Conservation (phyloP, 2,113 vertebrate genomes). For the Oreotragus oreotragus region DNA sequence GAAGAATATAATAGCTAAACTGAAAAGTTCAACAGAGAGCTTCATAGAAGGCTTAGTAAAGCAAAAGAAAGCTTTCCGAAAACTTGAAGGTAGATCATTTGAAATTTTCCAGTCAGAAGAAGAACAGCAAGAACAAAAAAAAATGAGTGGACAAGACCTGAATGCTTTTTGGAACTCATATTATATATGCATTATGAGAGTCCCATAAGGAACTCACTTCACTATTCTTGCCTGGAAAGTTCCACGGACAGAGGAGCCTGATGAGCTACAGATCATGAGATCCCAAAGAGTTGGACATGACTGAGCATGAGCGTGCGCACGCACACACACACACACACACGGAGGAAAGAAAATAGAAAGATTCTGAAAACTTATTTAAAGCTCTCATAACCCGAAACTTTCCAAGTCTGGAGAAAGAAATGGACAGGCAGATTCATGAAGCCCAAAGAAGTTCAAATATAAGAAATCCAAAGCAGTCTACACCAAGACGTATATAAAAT, state of each 20-base stretch:
- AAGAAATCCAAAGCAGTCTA: not conserved
- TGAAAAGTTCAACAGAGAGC: not conserved
- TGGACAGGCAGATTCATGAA: not conserved
- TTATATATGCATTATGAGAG: not conserved
- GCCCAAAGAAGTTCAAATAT: not conserved
- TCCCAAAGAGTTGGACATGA: not conserved
- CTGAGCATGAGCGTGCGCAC: rapidly evolving
- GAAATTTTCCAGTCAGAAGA: not conserved
- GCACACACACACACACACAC: not conserved
- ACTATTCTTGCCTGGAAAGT: not conserved
- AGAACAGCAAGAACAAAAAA: not conserved
- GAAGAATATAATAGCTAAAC: not conserved
- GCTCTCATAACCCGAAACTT: not conserved
- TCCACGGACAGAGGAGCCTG: not conserved
- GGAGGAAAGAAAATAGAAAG: not conserved
- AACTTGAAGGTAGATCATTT: not conserved
- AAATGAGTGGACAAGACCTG: not conserved
- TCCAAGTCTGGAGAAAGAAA: not conserved
- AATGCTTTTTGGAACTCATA: not conserved
- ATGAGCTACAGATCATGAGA: not conserved
- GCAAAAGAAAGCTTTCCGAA: not conserved
- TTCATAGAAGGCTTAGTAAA: not conserved
- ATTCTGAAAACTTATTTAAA: not conserved
- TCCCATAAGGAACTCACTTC: not conserved
- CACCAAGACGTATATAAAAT: not conserved